Evolutionary conservation across 1,140 invertebrate genomes (phyloP), one percentile per base, ranked within the genome.

Genomic region (Megalopta genalis): DNA sequence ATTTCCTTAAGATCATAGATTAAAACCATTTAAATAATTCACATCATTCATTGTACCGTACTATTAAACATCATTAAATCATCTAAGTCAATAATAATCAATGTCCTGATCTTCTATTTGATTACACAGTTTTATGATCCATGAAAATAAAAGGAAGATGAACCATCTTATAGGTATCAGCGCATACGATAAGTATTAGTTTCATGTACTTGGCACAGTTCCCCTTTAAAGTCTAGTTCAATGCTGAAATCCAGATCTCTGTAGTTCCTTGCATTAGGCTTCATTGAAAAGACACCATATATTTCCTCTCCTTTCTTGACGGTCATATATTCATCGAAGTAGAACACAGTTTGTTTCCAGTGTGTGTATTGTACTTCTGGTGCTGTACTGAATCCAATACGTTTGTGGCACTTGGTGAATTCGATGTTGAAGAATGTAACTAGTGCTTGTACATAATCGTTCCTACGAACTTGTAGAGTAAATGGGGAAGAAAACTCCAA

Each of bases 341-440:
- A 99, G 92, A 99, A 99, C 9, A 99, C 98, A 0, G 99, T 99
- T 93, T 99, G 99, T 93, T 99, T 99, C 99, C 99, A 99, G 90
- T 99, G 99, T 7, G 99, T 99, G 91, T 99, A 99, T 8, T 97
- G 97, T 6, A 97, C 96, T 89, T 99, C 98, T 0, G 99, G 99
- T 1, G 98, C 98, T 82, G 99, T 99, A 83, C 98, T 99, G 93
- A 99, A 99, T n/a, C 99, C 98, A 80, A 98, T 97, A 37, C 97
- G 94, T 93, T 99, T 99, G 94, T 99, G 99, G 88, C 98, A 99
- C 93, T 99, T 99, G 25, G 98, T 98, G 93, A 99, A 99, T 93
- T 99, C 99, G 80, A 99, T 98, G 89, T 98, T 99, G 93, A 99
- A 99, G 93, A 98, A 99, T 18, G 98, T 99, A 70, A 99, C 98